These are phyloP conservation scores for Amphimallon solstitiale DNA, from an alignment of 2,888 invertebrate genomes.

Conservation along the genomic window DNA sequence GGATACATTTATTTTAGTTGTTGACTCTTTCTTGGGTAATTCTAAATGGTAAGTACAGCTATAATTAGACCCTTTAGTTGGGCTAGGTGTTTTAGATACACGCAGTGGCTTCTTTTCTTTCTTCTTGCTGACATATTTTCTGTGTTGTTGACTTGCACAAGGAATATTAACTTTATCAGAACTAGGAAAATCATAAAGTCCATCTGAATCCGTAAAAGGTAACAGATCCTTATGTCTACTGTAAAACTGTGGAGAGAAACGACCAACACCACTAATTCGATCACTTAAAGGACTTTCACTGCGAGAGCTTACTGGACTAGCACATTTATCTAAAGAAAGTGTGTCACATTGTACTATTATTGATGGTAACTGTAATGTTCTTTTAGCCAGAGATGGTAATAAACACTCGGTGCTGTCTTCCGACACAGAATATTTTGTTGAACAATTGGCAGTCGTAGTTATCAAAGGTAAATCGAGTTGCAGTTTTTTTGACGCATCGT, in stretches of 20 bases:
- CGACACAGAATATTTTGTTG: slow-evolving; percentile 66
- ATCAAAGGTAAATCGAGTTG: slow-evolving; percentile 65
- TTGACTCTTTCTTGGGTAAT: slow-evolving; percentile 65
- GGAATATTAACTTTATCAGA: slow-evolving; percentile 70
- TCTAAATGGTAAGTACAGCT: slow-evolving; percentile 70
- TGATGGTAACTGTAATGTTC: slow-evolving; percentile 70
- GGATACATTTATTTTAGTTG: slow-evolving; percentile 58
- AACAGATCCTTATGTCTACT: slow-evolving; percentile 71
- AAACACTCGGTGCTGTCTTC: slow-evolving; percentile 66
- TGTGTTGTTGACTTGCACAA: slow-evolving; percentile 65
- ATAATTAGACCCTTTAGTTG: slow-evolving; percentile 66
- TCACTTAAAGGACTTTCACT: slow-evolving; percentile 84
- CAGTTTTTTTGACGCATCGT: slow-evolving; percentile 58
- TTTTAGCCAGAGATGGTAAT: slow-evolving; percentile 57
- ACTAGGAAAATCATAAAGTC: slow-evolving; percentile 82
- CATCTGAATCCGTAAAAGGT: slow-evolving; percentile 83
- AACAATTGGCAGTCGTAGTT: slow-evolving; percentile 63
- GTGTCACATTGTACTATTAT: slow-evolving; percentile 68
- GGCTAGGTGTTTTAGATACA: slow-evolving; percentile 65
- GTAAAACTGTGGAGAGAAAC: slow-evolving; percentile 79
- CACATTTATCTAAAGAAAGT: slow-evolving; percentile 65
- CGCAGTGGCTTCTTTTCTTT: slow-evolving; percentile 71
- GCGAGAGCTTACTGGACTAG: slow-evolving; percentile 81
- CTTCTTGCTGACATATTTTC: slow-evolving; percentile 72
- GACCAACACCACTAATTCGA: slow-evolving; percentile 70